phyloP scores from a whole-genome alignment of 2,797 vertebrate genomes.

The Fistularia tabacaria region DNA sequence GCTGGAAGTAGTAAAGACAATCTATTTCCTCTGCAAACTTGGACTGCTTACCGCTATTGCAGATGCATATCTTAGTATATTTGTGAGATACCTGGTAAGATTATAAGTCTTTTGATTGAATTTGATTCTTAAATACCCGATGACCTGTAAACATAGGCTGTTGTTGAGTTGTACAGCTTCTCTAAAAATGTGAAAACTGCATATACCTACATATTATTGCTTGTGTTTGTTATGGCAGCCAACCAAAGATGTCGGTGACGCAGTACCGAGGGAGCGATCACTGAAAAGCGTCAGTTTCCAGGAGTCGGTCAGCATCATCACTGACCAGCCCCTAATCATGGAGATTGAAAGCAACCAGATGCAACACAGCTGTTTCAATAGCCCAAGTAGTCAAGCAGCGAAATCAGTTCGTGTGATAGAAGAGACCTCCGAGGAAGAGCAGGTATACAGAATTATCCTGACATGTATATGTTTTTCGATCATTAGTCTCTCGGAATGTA shows the following conservation, averaged over 20 bases:
- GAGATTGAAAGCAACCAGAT: slow-evolving; percentile 87
- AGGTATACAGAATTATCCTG: slow-evolving; percentile 49
- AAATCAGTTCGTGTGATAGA: slow-evolving; percentile 77
- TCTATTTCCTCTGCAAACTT: slow-evolving; percentile 17
- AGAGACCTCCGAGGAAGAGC: slow-evolving; percentile 83
- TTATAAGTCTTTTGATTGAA: too few species aligned
- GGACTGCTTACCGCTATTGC: slow-evolving; percentile 49
- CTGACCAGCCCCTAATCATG: slow-evolving; percentile 80
- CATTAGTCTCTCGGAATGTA: neutral
- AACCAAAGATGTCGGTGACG: slow-evolving; percentile 83
- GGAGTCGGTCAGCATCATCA: slow-evolving; percentile 79
- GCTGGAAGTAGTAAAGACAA: slow-evolving; percentile 4
- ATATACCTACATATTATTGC: neutral
- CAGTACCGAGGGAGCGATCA: slow-evolving; percentile 76
- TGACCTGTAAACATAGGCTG: too few species aligned
- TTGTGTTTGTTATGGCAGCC: slow-evolving; percentile 55
- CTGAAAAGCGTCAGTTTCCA: slow-evolving; percentile 82
- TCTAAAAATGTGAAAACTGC: neutral
- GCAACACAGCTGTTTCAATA: slow-evolving; percentile 73
- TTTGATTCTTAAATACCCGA: too few species aligned
- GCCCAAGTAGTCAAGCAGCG: slow-evolving; percentile 43
- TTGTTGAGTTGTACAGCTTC: neutral
- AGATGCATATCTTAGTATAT: too few species aligned
- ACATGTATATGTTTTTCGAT: slow-evolving; percentile 1
- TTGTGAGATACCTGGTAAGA: too few species aligned